Base-by-base conservation (phyloP, 2,113 vertebrate genomes). In the Poeciliopsis prolifica region DNA sequence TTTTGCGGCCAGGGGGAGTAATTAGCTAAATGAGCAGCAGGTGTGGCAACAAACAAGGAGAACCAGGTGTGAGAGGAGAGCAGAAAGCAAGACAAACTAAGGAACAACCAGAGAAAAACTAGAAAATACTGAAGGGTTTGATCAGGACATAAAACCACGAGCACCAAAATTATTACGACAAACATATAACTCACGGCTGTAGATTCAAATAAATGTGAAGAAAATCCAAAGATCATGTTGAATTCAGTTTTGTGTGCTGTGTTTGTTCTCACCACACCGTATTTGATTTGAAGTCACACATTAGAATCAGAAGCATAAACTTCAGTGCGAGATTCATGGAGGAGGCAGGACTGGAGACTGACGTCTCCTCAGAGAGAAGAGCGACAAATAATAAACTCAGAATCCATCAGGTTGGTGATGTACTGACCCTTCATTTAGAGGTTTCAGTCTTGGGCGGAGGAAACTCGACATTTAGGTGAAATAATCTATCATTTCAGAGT, bases 321-420 rank as follows among this genome's bases (percentile, higher is more conserved):
- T 19, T 48, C 44, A 15, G 17, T 28, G n/a, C 10, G 24, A 8
- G 44, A 48, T 19, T 79, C 61, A 77, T 44, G 72, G 69, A 2
- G 31, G 10, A 61, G 70, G 37, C 51, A 80, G n/a, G 60, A 70
- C 33, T 33, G 6, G 68, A 0, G 26, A 48, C 68, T 81, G 61
- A 81, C 71, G 71, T 6, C 1, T 2, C 40, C 40, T 44, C 28
- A 35, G 37, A 28, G 11, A 68, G 29, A 33, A 28, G 51, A 22
- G 3, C 51, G 68, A 54, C 17, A 22, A 19, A 54, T 54, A 6
- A 24, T 24, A 2, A 19, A 51, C 19, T 8, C 48, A 22, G 17
- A 51, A 17, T 4, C 22, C 8, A 7, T 51, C 48, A 51, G 48
- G 5, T 8, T 14, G 48, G 48, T 51, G 48, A 17, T 51, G 17